Evolutionary conservation across 2,113 vertebrate species (phyloP).

Genomic region (Cygnus atratus): DNA sequence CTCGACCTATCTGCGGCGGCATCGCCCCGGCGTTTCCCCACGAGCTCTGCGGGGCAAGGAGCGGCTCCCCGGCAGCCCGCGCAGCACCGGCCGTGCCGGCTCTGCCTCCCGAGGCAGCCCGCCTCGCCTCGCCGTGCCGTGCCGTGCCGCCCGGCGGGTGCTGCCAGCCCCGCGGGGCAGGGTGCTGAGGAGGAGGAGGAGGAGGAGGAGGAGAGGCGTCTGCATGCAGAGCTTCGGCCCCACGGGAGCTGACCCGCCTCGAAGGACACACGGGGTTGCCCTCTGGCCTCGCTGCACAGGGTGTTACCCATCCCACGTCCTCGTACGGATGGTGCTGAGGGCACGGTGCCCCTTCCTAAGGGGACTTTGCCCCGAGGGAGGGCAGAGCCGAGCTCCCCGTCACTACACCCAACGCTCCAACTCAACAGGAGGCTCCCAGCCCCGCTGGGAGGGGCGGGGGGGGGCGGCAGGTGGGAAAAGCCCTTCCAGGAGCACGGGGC

Average conservation of each 20-base stretch:
- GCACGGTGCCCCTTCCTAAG: background rate
- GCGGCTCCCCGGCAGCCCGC: fast-evolving
- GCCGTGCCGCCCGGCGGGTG: too few relatives aligned
- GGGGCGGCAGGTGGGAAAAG: background rate
- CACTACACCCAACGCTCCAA: background rate
- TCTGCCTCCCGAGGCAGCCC: background rate
- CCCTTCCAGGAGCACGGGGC: background rate
- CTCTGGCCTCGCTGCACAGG: fast-evolving
- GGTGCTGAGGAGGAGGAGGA: background rate
- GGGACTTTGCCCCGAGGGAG: background rate
- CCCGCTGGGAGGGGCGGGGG: background rate
- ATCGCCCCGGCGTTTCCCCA: fast-evolving
- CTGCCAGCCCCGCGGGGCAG: fast-evolving
- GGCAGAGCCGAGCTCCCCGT: background rate
- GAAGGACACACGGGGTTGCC: too few relatives aligned
- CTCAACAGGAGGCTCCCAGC: background rate
- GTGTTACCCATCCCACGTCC: too few relatives aligned
- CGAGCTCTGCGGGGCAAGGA: background rate
- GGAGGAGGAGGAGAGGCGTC: background rate
- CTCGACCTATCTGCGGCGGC: fast-evolving
- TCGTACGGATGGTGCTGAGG: background rate
- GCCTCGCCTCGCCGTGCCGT: background rate
- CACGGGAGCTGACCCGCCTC: too few relatives aligned
- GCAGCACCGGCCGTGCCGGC: fast-evolving
- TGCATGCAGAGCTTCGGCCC: too few relatives aligned